Evolutionary conservation across 2,113 vertebrate species (phyloP), one percentile per base, ranked within the genome.

Genomic region (Lipophrys pholis): DNA sequence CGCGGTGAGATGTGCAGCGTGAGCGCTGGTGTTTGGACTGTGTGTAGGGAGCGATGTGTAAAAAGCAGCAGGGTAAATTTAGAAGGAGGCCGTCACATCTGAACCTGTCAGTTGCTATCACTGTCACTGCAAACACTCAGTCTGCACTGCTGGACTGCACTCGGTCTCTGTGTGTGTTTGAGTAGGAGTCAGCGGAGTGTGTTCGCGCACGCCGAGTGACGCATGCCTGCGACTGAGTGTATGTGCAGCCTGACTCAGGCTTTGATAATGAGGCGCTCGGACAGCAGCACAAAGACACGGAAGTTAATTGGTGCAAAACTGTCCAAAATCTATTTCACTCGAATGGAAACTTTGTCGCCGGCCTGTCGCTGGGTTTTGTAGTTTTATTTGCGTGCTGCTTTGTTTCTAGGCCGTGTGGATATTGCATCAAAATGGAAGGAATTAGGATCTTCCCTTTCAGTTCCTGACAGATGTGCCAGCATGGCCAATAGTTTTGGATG

Each of bases 41-140:
- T 30, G 21, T 49, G 60, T 64, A 59, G 10, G 54, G 64, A 54
- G 45, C 11, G 11, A 11, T 15, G 45, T n/a, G 45, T 48, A 15
- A 43, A 68, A 69, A 58, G 61, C 73, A 76, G 55, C 56, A 43
- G 64, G 40, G 50, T 84, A 78, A 74, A 67, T 75, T 68, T 78
- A 81, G 74, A 78, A 63, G 53, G 60, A 62, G 60, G 55, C 70
- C 51, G 0, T 66, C 65, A 43, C 69, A 63, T 77, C 65, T 71
- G 59, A 73, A 73, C 50, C 69, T 70, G 78, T 78, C 84, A 80
- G 66, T 56, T 62, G 14, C 5, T 9, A 46, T 16, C 64, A 69
- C 40, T 53, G 80, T 80, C 71, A 65, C 49, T 39, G n/a, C 63
- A 54, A 10, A 65, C 2, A 17, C 64, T 69, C 58, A 10, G 67